A percentile compares a stretch with the other conserved stretches of the same genome.
Conservation (phyloP, 1,140 invertebrate species). For the Trypoxylus dichotomus region DNA sequence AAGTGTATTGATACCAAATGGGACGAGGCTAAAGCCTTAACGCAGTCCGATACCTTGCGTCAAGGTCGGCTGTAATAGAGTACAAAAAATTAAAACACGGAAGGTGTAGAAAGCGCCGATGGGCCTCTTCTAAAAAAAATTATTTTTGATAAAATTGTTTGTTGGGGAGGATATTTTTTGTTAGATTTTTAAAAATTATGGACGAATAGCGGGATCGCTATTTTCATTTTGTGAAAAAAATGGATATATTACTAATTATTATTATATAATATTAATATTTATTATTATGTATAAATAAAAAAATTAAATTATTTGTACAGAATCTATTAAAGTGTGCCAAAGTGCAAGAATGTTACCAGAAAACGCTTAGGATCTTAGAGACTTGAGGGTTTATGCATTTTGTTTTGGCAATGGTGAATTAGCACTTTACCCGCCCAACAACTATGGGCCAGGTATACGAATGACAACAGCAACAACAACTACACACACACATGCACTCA, state of each 20-base stretch:
- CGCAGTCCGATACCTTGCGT: slow-evolving; percentile 46
- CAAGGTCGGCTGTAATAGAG: slow-evolving; percentile 50
- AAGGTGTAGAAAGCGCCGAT: slow-evolving; percentile 47
- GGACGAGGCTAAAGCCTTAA: slow-evolving; percentile 40
- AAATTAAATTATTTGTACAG: slow-evolving; percentile 56
- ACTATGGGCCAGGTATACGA: slow-evolving; percentile 23
- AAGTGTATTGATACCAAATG: slow-evolving; percentile 31
- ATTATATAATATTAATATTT: slow-evolving; percentile 47
- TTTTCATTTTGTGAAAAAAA: slow-evolving; percentile 55
- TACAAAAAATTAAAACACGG: slow-evolving; percentile 47
- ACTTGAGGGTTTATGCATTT: slow-evolving; percentile 51
- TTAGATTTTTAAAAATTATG: slow-evolving; percentile 53
- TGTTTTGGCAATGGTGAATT: slow-evolving; percentile 36
- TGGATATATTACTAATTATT: slow-evolving; percentile 53
- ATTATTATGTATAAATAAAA: slow-evolving; percentile 53
- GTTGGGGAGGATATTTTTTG: slow-evolving; percentile 57
- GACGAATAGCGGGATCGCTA: slow-evolving; percentile 50
- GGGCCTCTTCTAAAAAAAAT: slow-evolving; percentile 49
- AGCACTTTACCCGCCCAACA: slow-evolving; percentile 41
- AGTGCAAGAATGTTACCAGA: slow-evolving; percentile 53
- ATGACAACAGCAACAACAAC: slow-evolving; percentile 21
- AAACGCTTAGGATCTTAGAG: slow-evolving; percentile 47
- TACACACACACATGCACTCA: slow-evolving; percentile 29
- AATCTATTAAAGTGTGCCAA: slow-evolving; percentile 54
- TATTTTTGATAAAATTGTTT: slow-evolving; percentile 57